These are phyloP conservation scores for Rhyacophila evoluta DNA, from an alignment of 2,888 invertebrate genomes.

Conservation along the genomic window DNA sequence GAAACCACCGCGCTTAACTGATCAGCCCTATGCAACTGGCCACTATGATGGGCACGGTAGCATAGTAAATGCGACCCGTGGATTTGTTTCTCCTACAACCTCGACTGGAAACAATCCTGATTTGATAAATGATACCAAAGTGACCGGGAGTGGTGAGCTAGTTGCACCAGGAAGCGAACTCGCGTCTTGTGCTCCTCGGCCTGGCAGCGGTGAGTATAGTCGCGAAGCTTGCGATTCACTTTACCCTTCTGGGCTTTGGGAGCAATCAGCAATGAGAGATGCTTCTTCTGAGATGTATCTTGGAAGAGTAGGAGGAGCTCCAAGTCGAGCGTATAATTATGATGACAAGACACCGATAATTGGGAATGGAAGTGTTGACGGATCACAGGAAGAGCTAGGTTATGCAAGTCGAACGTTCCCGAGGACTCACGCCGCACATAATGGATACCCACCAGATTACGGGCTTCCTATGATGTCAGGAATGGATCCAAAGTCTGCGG, in stretches of 20 bases:
- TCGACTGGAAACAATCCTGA: constrained; percentile 86
- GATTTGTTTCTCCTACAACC: constrained; percentile 81
- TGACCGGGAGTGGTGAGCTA: constrained; percentile 71
- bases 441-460: constrained; percentile 82
- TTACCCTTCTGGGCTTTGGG: constrained; percentile 86
- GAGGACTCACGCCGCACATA: constrained; percentile 65
- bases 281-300: constrained; percentile 66
- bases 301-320: constrained; percentile 71
- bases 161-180: constrained; percentile 58
- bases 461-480: constrained; percentile 77
- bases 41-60: constrained; percentile 78
- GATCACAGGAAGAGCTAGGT: constrained; percentile 73
- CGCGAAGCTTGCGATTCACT: constrained; percentile 80
- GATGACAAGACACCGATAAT: constrained; percentile 84
- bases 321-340: constrained; percentile 72
- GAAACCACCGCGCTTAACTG: constrained; percentile 78
- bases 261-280: constrained; percentile 68
- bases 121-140: constrained; percentile 85
- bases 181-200: constrained; percentile 61
- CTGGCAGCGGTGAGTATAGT: constrained; percentile 83
- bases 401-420: constrained; percentile 75
- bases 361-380: constrained; percentile 71
- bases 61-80: constrained; percentile 73
- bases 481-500: constrained; percentile 62
- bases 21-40: constrained; percentile 77